These are phyloP conservation scores for Anabas testudineus DNA, from an alignment of 2,797 vertebrate genomes.

Conservation along the genomic window DNA sequence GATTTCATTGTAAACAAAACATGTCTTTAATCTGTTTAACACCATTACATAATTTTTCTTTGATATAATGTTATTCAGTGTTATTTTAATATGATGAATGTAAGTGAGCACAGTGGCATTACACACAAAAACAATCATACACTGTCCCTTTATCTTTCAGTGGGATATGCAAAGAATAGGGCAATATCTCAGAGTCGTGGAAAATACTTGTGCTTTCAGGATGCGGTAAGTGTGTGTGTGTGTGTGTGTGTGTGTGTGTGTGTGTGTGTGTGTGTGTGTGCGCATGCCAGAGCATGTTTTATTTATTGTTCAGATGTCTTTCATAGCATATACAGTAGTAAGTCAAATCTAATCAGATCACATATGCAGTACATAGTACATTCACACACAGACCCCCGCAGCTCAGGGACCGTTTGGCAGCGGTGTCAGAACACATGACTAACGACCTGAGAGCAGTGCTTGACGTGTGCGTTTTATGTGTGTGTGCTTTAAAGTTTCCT, in stretches of 20 bases:
- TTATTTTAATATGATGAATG: too few relatives aligned
- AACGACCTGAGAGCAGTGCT: constrained; percentile 25
- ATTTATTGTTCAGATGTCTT: constrained; percentile 31
- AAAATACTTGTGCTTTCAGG: constrained; percentile 93
- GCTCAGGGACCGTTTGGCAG: constrained; percentile 47
- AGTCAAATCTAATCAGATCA: constrained; percentile 44
- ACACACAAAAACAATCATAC: constrained; percentile 1
- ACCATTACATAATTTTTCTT: too few relatives aligned
- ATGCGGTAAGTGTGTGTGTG: constrained; percentile 89
- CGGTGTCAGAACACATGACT: constrained; percentile 45
- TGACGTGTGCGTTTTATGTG: constrained; percentile 25
- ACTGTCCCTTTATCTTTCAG: constrained; percentile 80
- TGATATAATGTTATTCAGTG: constrained; percentile 1
- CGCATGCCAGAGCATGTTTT: constrained; percentile 2
- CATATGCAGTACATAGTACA: constrained; percentile 2
- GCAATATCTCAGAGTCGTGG: constrained; percentile 92
- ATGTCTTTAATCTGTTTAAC: neutral
- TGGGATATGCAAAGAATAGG: constrained; percentile 95
- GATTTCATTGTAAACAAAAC: neutral
- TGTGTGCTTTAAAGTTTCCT: constrained; percentile 4
- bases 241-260: too few relatives aligned
- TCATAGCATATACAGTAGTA: constrained; percentile 41
- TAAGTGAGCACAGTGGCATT: too few relatives aligned
- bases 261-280: too few relatives aligned
- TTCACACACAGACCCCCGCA: constrained; percentile 26